phyloP scores from a whole-genome alignment of 2,113 vertebrate genomes.

The Telmatochromis sp. region DNA sequence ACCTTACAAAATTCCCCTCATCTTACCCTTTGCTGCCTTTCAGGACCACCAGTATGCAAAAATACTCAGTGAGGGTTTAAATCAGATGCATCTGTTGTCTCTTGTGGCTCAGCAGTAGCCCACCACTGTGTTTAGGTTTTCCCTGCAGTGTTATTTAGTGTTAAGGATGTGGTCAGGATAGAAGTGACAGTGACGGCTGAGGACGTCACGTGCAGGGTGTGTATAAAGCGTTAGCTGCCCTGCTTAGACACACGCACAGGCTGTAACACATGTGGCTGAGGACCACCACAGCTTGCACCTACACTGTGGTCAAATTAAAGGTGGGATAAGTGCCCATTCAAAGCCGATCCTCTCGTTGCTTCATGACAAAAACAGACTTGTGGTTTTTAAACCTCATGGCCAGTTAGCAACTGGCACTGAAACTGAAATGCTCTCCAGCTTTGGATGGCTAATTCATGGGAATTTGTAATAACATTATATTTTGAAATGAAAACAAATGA shows the following conservation, averaged over 20 bases:
- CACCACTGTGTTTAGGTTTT: slow-evolving; percentile 12
- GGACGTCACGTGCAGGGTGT: slow-evolving; percentile 3
- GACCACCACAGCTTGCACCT: slow-evolving; percentile 5
- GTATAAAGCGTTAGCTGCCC: background rate
- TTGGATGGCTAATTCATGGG: background rate
- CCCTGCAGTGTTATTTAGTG: slow-evolving; percentile 1
- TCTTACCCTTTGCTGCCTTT: background rate
- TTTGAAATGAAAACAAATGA: slow-evolving; percentile 33
- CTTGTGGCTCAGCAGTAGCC: background rate
- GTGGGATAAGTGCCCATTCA: background rate
- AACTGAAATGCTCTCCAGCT: background rate
- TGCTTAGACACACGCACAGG: background rate
- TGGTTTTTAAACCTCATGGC: background rate
- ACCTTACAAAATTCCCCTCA: background rate
- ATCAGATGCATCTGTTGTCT: background rate
- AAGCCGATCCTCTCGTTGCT: slow-evolving; percentile 3
- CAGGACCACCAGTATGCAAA: background rate
- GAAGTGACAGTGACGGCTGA: background rate
- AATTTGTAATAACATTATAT: background rate
- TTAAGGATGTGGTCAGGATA: slow-evolving; percentile 33
- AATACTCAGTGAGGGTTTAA: background rate
- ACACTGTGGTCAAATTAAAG: slow-evolving; percentile 24
- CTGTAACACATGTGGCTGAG: background rate
- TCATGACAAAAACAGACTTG: slow-evolving; percentile 29
- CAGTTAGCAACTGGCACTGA: background rate